These are phyloP conservation scores for Scaptomyza flava DNA, from an alignment of 2,888 invertebrate genomes.

Conservation along the genomic window DNA sequence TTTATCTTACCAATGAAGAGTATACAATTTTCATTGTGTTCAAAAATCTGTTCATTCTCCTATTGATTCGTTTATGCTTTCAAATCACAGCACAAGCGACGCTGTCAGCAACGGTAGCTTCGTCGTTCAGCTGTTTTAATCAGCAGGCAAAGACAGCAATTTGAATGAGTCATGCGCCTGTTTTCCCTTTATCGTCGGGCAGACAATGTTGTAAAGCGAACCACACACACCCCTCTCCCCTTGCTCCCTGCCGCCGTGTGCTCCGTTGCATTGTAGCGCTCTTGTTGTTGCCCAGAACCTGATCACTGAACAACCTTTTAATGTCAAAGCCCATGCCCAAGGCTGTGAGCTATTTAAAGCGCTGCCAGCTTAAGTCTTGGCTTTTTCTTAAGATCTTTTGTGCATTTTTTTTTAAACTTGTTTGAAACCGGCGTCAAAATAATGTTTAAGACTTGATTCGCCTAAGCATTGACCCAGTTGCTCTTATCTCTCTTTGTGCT, in stretches of 20 bases:
- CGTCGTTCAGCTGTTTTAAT: slow-evolving; percentile 66
- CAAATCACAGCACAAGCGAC: slow-evolving; percentile 38
- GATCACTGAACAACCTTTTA: slow-evolving; percentile 43
- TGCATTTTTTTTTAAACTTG: slow-evolving; percentile 45
- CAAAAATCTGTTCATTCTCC: background rate
- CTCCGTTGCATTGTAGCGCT: background rate
- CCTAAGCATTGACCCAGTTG: slow-evolving; percentile 64
- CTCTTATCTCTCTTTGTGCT: slow-evolving; percentile 45
- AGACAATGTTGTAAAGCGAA: slow-evolving; percentile 16
- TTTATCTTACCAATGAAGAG: slow-evolving; percentile 3
- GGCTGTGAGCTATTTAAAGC: slow-evolving; percentile 31
- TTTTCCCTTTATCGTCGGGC: slow-evolving; percentile 43
- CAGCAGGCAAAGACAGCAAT: slow-evolving; percentile 37
- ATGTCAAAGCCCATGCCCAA: slow-evolving; percentile 16
- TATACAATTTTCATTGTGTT: slow-evolving; percentile 13
- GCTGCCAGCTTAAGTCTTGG: slow-evolving; percentile 4
- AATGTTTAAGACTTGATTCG: slow-evolving; percentile 28
- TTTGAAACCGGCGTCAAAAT: slow-evolving; percentile 41
- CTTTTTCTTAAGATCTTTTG: slow-evolving; percentile 3
- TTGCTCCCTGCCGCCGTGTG: background rate
- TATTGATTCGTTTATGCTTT: slow-evolving; percentile 53
- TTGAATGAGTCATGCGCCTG: slow-evolving; percentile 48
- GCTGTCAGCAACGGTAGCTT: slow-evolving; percentile 29
- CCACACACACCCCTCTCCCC: background rate
- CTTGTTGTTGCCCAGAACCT: slow-evolving; percentile 45